phyloP scores from a whole-genome alignment of 37 sponge, comb jelly and placozoan genomes.

The Lycopodina hypogea region DNA sequence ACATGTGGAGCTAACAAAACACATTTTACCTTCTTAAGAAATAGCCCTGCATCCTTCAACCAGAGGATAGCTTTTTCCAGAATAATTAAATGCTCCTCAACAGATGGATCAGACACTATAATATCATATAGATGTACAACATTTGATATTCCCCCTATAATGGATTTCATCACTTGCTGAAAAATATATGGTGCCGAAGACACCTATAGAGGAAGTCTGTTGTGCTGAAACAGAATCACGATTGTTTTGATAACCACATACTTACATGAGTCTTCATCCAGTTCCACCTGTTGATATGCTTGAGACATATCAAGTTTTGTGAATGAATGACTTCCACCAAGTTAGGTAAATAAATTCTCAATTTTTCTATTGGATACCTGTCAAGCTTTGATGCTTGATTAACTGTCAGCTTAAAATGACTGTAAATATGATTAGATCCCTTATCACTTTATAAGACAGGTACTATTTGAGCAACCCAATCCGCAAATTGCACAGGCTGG shows the following conservation, averaged over 20 bases:
- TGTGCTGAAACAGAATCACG: no score
- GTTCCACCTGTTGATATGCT: constrained; percentile 28
- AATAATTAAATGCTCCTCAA: no score
- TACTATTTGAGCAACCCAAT: constrained; percentile 53
- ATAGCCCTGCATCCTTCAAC: constrained; percentile 4
- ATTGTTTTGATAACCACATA: constrained; percentile 3
- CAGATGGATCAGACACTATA: constrained; percentile 6
- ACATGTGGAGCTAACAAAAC: constrained; percentile 1
- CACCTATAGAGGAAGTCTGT: constrained; percentile 31
- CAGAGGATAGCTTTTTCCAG: constrained; percentile 6
- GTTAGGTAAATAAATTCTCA: no score
- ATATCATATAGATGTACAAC: constrained; percentile 41
- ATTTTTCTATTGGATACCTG: constrained; percentile 26
- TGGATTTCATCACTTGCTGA: constrained; percentile 15
- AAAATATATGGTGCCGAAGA: constrained; percentile 45
- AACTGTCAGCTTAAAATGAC: constrained; percentile 43
- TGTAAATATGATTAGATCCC: constrained; percentile 31
- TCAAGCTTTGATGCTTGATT: constrained; percentile 21
- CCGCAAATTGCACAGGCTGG: constrained; percentile 27
- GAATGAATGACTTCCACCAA: constrained; percentile 21
- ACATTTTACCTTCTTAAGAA: constrained; percentile 19
- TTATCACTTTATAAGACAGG: constrained; percentile 29
- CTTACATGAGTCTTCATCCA: no score
- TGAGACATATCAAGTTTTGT: constrained; percentile 39
- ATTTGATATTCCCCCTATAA: no score